Conservation (phyloP, 2,888 invertebrate species). For the Strigamia transsilvanica region DNA sequence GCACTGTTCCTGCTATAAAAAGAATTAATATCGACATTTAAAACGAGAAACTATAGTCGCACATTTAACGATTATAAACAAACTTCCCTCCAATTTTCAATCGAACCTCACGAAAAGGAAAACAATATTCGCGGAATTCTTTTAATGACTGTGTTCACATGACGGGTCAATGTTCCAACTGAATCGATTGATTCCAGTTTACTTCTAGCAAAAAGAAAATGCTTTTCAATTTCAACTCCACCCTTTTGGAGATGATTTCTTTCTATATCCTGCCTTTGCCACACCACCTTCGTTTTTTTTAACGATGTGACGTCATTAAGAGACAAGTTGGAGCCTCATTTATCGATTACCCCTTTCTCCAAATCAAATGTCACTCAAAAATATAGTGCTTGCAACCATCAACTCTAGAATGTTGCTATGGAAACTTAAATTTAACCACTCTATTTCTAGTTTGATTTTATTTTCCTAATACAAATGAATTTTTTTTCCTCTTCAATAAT, state of each 20-base stretch:
- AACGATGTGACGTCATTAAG: slow-evolving; percentile 39
- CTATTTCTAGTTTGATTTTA: slow-evolving; percentile 16
- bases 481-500: slow-evolving; percentile 2
- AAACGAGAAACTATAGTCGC: background rate
- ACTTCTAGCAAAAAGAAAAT: background rate
- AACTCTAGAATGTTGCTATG: slow-evolving; percentile 15
- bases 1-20: background rate
- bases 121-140: slow-evolving; percentile 35
- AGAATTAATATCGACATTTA: background rate
- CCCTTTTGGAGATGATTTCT: slow-evolving; percentile 12
- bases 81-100: slow-evolving; percentile 3
- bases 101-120: background rate
- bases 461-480: background rate
- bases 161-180: slow-evolving; percentile 30
- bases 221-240: slow-evolving; percentile 2
- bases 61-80: background rate
- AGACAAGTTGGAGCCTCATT: slow-evolving; percentile 33
- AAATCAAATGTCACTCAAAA: slow-evolving; percentile 43
- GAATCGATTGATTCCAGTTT: slow-evolving; percentile 44
- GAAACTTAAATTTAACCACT: slow-evolving; percentile 20
- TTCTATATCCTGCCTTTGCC: background rate
- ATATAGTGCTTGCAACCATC: slow-evolving; percentile 32
- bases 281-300: slow-evolving; percentile 26
- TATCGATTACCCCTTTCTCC: slow-evolving; percentile 22
- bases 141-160: slow-evolving; percentile 40